phyloP scores from a whole-genome alignment of 2,797 vertebrate species.

The Mus minutoides region DNA sequence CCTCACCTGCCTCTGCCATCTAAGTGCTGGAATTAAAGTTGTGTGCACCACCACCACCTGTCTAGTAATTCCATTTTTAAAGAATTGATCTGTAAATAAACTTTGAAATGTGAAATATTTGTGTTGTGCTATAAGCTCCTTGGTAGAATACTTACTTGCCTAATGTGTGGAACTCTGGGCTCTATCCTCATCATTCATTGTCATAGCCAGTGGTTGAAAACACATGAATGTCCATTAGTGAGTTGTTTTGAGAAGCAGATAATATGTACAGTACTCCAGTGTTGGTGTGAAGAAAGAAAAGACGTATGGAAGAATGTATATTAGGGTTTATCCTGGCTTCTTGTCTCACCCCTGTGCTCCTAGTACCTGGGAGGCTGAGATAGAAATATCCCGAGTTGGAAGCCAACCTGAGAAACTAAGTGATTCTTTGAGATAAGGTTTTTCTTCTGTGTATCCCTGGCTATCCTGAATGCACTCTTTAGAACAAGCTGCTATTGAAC shows the following conservation, averaged over 20 bases:
- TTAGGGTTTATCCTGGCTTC: neutral
- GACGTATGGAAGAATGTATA: neutral
- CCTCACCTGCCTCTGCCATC: neutral
- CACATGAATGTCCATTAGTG: neutral
- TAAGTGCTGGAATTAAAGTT: neutral
- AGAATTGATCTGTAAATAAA: neutral
- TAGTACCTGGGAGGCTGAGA: neutral
- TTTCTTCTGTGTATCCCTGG: neutral
- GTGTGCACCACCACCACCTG: neutral
- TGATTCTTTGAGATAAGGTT: neutral
- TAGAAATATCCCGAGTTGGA: neutral
- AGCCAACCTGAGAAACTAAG: neutral
- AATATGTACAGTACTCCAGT: conserved; percentile 10
- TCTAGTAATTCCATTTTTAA: neutral
- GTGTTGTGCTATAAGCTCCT: neutral
- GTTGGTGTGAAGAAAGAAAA: conserved; percentile 26
- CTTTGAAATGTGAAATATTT: conserved; percentile 44
- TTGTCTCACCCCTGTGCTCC: neutral
- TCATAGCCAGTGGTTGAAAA: conserved; percentile 9
- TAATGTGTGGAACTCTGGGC: neutral
- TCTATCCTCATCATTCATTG: neutral
- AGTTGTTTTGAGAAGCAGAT: neutral
- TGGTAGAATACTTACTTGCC: neutral
- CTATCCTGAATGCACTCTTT: neutral
- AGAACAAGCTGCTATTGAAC: neutral